Conservation (phyloP, 2,888 invertebrate genomes). For the Norana najaformis region DNA sequence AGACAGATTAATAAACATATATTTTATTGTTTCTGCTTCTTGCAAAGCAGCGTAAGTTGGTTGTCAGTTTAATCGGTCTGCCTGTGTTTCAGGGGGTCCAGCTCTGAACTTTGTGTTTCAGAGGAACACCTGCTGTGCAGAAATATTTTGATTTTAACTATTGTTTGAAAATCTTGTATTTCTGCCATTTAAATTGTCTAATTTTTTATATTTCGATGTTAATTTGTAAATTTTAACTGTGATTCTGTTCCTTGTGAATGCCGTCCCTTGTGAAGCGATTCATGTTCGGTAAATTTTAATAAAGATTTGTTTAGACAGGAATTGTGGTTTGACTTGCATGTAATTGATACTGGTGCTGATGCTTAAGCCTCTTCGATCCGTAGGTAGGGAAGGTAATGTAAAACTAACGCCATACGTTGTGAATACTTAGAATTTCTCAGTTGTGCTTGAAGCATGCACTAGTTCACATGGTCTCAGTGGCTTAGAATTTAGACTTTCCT, state of each 20-base stretch:
- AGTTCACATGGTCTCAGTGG: too few relatives aligned
- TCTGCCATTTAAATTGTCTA: constrained; percentile 13
- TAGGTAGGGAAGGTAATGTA: neutral
- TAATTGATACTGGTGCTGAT: too few relatives aligned
- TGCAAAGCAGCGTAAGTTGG: neutral
- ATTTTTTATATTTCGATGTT: neutral
- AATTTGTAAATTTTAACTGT: neutral
- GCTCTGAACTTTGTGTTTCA: neutral
- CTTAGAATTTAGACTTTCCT: too few relatives aligned
- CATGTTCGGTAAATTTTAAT: neutral
- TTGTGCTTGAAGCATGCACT: too few relatives aligned
- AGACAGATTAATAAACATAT: neutral
- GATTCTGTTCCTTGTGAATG: constrained; percentile 3
- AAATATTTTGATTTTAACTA: neutral
- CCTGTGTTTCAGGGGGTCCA: too few relatives aligned
- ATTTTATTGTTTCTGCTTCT: neutral
- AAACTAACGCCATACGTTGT: too few relatives aligned
- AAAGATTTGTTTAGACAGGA: neutral
- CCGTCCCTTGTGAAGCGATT: constrained; percentile 13
- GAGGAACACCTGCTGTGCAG: neutral
- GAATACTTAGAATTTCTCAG: too few relatives aligned
- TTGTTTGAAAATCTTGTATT: neutral
- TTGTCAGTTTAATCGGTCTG: too few relatives aligned
- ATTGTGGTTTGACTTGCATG: neutral
- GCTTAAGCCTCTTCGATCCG: neutral